Percentiles rank a stretch among this genome's conserved stretches.
phyloP scores from a whole-genome alignment of 1,140 invertebrate species.

The Pachyrhynchus sulphureomaculatus region DNA sequence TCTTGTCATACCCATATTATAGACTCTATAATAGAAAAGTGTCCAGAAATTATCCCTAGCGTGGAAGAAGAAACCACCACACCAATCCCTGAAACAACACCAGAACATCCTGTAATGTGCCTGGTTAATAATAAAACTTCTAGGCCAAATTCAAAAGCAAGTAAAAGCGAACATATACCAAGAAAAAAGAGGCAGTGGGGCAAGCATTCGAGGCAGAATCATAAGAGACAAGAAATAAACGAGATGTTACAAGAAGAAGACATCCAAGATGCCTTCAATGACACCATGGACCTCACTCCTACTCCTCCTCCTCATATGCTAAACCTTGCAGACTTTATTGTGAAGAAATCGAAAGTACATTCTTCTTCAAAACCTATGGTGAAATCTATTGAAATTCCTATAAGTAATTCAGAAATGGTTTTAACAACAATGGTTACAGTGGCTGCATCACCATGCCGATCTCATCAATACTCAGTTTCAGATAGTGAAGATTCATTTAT shows the following conservation, averaged over 20 bases:
- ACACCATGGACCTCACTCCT: neutral
- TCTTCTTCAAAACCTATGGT: neutral
- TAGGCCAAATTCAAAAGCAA: neutral
- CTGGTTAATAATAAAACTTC: neutral
- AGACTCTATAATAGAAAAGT: constrained; percentile 22
- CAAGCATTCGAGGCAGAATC: constrained; percentile 1
- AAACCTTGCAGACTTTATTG: neutral
- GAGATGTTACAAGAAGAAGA: constrained; percentile 10
- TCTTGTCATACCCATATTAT: constrained; percentile 21
- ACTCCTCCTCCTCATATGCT: neutral
- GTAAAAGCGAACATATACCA: neutral
- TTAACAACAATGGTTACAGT: neutral
- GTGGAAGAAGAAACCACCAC: neutral
- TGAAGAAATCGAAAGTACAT: neutral
- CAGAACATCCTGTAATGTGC: neutral
- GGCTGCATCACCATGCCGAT: neutral
- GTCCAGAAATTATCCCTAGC: constrained; percentile 14
- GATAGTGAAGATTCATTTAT: constrained; percentile 24
- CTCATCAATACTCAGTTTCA: constrained; percentile 1
- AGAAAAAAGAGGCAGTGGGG: constrained; percentile 3
- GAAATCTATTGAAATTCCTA: neutral
- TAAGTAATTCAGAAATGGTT: neutral
- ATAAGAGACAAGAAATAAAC: neutral
- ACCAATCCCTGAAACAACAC: neutral
- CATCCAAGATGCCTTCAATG: neutral